phyloP scores from a whole-genome alignment of 2,888 invertebrate genomes.

The Scaptomyza reducta region DNA sequence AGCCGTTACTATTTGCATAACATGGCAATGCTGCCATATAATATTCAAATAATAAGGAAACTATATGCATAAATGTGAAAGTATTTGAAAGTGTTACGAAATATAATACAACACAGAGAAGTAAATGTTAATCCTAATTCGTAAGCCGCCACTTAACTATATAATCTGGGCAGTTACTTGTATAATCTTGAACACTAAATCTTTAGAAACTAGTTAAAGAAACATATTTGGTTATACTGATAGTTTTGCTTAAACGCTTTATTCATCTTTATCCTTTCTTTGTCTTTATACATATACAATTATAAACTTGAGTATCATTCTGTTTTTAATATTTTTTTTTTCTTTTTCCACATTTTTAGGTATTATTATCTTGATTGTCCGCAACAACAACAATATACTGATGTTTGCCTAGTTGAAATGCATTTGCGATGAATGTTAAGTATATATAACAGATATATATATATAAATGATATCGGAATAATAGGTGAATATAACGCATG shows the following conservation, averaged over 20 bases:
- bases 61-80: background rate
- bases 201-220: background rate
- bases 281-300: constrained; percentile 52
- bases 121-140: background rate
- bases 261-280: constrained; percentile 59
- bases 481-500: constrained; percentile 72
- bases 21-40: constrained; percentile 48
- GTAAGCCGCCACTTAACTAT: too few relatives aligned
- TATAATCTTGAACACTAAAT: too few relatives aligned
- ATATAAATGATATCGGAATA: constrained; percentile 27
- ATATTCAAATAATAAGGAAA: too few relatives aligned
- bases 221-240: constrained; percentile 3
- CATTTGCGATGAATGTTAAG: constrained; percentile 49
- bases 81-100: constrained; percentile 3
- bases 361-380: constrained; percentile 18
- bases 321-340: constrained; percentile 28
- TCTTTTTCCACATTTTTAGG: constrained; percentile 32
- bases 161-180: too few relatives aligned
- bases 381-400: constrained; percentile 65
- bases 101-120: background rate
- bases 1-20: constrained; percentile 28
- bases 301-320: constrained; percentile 69
- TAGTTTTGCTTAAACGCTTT: constrained; percentile 62
- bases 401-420: constrained; percentile 69
- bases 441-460: constrained; percentile 21